Percentiles rank a stretch among this genome's conserved stretches.
These are phyloP conservation scores for Trididemnum miniatum DNA, from an alignment of 23 tunicate species.

Conservation along the genomic window DNA sequence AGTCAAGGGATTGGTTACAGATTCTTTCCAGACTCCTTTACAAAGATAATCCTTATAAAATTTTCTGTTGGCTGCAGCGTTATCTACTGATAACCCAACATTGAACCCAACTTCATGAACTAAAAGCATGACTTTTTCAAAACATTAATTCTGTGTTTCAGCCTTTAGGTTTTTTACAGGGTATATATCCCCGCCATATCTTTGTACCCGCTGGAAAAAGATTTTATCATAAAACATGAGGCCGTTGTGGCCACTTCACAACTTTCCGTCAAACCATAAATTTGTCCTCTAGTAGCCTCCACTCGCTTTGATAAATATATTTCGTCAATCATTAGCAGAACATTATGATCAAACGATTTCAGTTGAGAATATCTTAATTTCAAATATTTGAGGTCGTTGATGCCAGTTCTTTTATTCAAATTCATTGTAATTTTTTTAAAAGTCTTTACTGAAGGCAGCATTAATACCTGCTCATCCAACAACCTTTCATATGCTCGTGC, in stretches of 20 bases:
- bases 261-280: background rate
- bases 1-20: background rate
- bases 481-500: slow-evolving; percentile 2
- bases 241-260: slow-evolving; percentile 16
- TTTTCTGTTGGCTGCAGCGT: slow-evolving; percentile 18
- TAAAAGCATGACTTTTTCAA: slow-evolving; percentile 5
- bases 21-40: too few species aligned
- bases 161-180: slow-evolving; percentile 19
- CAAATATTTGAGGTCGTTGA: background rate
- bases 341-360: slow-evolving; percentile 2
- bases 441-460: slow-evolving; percentile 6
- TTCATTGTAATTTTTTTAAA: slow-evolving; percentile 11
- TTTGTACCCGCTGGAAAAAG: background rate
- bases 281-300: slow-evolving; percentile 16
- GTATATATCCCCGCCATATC: slow-evolving; percentile 3
- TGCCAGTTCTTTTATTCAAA: background rate
- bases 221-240: slow-evolving; percentile 15
- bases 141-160: slow-evolving; percentile 5
- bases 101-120: slow-evolving; percentile 20
- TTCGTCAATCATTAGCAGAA: slow-evolving; percentile 15
- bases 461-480: background rate
- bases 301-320: slow-evolving; percentile 15
- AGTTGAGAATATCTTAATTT: slow-evolving; percentile 9
- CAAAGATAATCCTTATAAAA: slow-evolving; percentile 17
- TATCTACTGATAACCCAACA: slow-evolving; percentile 12